Evolutionary conservation across 1,140 invertebrate genomes (phyloP).

Genomic region (Drosophila ohnishii): DNA sequence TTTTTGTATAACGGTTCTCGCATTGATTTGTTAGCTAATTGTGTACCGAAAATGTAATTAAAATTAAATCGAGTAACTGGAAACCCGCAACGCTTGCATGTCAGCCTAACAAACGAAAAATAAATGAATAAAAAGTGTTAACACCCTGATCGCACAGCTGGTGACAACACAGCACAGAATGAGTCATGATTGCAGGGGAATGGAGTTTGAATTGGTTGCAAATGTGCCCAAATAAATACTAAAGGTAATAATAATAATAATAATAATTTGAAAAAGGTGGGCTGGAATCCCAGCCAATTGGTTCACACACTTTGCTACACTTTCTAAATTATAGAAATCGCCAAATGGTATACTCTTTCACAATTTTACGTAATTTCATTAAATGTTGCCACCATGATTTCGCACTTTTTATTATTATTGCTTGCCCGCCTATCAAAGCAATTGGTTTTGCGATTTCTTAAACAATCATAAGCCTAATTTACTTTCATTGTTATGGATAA

Average conservation of each 20-base stretch:
- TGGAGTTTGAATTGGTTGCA: conserved; percentile 7
- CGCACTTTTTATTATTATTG: conserved; percentile 21
- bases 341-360: conserved; percentile 9
- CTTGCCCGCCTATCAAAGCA: conserved; percentile 51
- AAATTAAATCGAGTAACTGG: conserved; percentile 54
- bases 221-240: conserved; percentile 6
- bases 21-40: conserved; percentile 66
- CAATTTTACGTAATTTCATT: conserved; percentile 33
- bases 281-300: background rate
- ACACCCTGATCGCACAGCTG: conserved; percentile 67
- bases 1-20: conserved; percentile 33
- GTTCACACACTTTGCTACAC: conserved; percentile 29
- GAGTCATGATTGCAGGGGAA: conserved; percentile 43
- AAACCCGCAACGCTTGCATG: conserved; percentile 51
- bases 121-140: conserved; percentile 53
- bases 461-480: conserved; percentile 60
- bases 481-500: conserved; percentile 53
- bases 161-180: conserved; percentile 35
- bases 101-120: conserved; percentile 41
- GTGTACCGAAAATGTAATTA: conserved; percentile 60
- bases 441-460: conserved; percentile 62
- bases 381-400: conserved; percentile 53
- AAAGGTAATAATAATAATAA: background rate
- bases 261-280: background rate
- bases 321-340: conserved; percentile 34